Base-by-base conservation (phyloP, 53 echinoderm and acorn worm genomes). In the Echinarachnius parma region DNA sequence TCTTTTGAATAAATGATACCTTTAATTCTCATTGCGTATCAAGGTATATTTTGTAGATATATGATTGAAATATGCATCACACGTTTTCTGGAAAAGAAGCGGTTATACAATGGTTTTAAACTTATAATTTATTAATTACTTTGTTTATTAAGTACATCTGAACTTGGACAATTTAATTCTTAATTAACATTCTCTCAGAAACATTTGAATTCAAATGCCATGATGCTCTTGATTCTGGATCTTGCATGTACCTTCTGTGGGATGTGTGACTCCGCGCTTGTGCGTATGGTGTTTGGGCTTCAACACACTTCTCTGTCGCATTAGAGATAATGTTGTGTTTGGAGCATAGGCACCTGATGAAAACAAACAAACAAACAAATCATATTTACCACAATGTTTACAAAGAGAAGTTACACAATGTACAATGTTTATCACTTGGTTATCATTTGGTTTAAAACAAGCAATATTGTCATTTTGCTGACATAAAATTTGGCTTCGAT, bases 241-340 rank as follows among this genome's bases (percentile, higher is more conserved):
- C 1, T 20, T 48, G 19, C 7, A 46, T 64, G 28, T 81, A 92
- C 92, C 92, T 81, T 92, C 88, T 9, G 75, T 13, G n/a, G 92
- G 92, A 39, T 92, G 81, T 52, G 92, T 92, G 0, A 76, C 30
- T 46, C 88, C 82, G 21, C 88, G 64, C 50, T 88, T 92, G 62
- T 92, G 92, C 24, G 70, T 39, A 60, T 74, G 78, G 61, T 66
- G 63, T 78, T 87, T 79, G 19, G 92, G 53, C 62, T 92, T 92
- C 18, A 82, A 62, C 28, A 77, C 47, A 4, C 68, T 75, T 53
- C 81, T 84, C 31, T 88, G 84, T 50, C 82, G 66, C 48, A 75
- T 92, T 21, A 84, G 44, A 26, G 81, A 71, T 53, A 84, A 58
- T 16, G 78, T 57, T 31, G 79, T 82, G 49, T 61, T 44, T 53